Base-by-base conservation (phyloP, 2,888 invertebrate genomes). In the Ellobium chinense region DNA sequence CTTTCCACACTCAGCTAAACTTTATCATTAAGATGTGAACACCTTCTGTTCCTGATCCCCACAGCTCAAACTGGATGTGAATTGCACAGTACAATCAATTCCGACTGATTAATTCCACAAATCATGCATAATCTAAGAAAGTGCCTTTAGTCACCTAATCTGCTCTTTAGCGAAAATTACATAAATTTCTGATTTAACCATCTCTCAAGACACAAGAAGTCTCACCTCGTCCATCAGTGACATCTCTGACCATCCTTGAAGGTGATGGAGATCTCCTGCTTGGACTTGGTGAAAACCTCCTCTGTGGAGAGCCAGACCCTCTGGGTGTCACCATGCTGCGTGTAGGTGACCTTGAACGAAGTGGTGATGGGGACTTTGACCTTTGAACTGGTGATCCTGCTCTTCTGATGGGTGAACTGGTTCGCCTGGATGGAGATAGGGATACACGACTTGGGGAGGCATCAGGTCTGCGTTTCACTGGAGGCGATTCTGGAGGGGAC, bases 401-500 rank as follows among this genome's bases (percentile, higher is more conserved):
- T 14, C 85, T 76, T 24, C 83, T 78, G n/a, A 74, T 75, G 36
- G 81, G 81, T 9, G 81, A 73, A 24, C 62, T 68, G 1, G 46
- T 46, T n/a, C 39, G 24, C 14, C 56, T 74, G 29, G 62, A 37
- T 27, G 58, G 37, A 46, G 80, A 63, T 12, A 62, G 4, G 1
- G 39, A 24, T 18, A 66, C 31, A 12, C 56, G 46, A 31, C 73
- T 68, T 1, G 66, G 74, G 12, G 74, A 74, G 0, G 60, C 72
- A 7, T 66, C 75, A 0, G 87, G 86, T 36, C 88, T 79, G 3
- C 88, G 81, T 73, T 88, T 88, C 54, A 87, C 85, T 46, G 89
- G 88, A 0, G 89, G 89, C 79, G 89, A 89, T 24, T 89, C 86
- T 21, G 89, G 89, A 9, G 89, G 89, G 29, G 88, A 88, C 34